Conservation (phyloP, 2,888 invertebrate species). For the Epistrophe eligans region DNA sequence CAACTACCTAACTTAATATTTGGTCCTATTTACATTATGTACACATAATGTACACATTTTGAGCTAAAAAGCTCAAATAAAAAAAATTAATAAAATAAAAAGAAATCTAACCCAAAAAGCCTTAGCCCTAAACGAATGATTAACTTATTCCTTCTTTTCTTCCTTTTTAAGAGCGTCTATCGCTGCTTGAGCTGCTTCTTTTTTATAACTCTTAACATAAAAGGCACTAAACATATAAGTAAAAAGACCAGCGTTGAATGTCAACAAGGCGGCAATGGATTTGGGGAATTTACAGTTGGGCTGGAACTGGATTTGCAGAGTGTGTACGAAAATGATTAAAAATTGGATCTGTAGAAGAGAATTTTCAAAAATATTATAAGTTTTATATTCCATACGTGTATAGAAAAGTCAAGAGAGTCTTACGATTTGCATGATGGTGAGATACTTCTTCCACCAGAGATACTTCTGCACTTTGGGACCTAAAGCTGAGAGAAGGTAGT, state of each 20-base stretch:
- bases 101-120: conserved; percentile 21
- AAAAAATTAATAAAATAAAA: conserved; percentile 4
- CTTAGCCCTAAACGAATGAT: not conserved
- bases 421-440: conserved; percentile 94
- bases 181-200: conserved; percentile 80
- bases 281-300: conserved; percentile 90
- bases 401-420: conserved; percentile 79
- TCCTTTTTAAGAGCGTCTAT: conserved; percentile 79
- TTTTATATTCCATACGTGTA: too few species aligned
- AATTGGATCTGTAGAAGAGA: conserved; percentile 88
- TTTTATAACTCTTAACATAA: conserved; percentile 88
- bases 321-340: conserved; percentile 90
- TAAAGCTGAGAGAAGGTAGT: conserved; percentile 94
- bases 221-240: conserved; percentile 92
- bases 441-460: conserved; percentile 97
- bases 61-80: conserved; percentile 48
- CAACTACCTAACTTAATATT: conserved; percentile 73
- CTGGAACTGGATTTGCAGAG: conserved; percentile 87
- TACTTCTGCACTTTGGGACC: conserved; percentile 95
- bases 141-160: conserved; percentile 62
- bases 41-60: conserved; percentile 57
- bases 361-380: not conserved
- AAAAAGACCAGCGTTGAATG: conserved; percentile 89
- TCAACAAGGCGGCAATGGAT: conserved; percentile 87
- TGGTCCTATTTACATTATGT: conserved; percentile 74